Evolutionary conservation across 2,888 invertebrate genomes (phyloP), one percentile per base, ranked within the genome.

Genomic region (Nomada fucata): DNA sequence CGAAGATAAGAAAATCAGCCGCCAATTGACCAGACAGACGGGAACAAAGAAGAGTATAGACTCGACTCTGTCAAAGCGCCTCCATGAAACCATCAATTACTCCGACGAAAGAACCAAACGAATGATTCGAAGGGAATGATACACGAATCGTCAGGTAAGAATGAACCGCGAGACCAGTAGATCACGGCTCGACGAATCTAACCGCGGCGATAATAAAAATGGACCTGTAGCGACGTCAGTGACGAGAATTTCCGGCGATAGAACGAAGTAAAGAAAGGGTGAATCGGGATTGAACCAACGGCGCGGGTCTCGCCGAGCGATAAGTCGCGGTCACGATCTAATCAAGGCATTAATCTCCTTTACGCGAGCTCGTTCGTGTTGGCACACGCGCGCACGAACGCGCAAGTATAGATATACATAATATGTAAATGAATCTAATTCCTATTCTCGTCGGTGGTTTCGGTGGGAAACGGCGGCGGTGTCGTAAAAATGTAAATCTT

Each of bases 401-500:
- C 68, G 83, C 11, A 15, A 15, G 2, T 47, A 15, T 15, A 47
- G 15, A 11, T 47, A 47, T 73, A 83, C 81, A 79, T 74, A 83
- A 86, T 89, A 90, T 91, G 91, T 88, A 91, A 90, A 91, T 90
- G 89, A 89, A 88, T 90, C 88, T 90, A 91, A 91, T 91, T 91
- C 88, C 90, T 88, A 91, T 91, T 91, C 91, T 85, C 86, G 87
- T 84, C 87, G 88, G 84, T 89, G 85, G 84, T 86, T 89, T 88
- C 84, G 88, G 89, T 87, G 85, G 89, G 90, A 90, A 90, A 91
- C 88, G 88, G 87, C 84, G 84, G 83, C 88, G 84, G 83, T 87
- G 90, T 90, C 91, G 91, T 92, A 91, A 92, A 92, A 92, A 91
- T 92, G 91, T 91, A 91, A 91, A 92, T 91, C 90, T 90, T 89